Conservation (phyloP, 2,113 vertebrate genomes). For the Pseudonaja textilis region DNA sequence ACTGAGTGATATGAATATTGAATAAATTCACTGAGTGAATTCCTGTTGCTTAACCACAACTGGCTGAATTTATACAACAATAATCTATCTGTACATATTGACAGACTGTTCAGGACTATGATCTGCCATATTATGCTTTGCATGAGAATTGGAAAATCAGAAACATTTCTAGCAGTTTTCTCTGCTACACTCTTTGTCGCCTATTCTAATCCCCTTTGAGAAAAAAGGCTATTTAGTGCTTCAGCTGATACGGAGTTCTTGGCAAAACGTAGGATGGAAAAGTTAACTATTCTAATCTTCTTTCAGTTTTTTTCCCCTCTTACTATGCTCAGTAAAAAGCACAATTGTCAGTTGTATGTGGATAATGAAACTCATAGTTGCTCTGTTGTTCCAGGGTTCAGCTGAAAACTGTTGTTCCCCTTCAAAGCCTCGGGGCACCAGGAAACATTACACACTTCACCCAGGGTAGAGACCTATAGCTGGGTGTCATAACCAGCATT, state of each 20-base stretch:
- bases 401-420: no score
- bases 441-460: no score
- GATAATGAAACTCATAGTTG: no score
- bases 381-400: no score
- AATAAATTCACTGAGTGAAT: background rate
- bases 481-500: no score
- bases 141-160: background rate
- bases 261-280: background rate
- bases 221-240: background rate
- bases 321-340: background rate
- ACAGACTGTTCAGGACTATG: background rate
- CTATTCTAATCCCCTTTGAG: background rate
- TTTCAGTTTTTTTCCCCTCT: background rate
- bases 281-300: background rate
- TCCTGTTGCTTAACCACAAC: background rate
- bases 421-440: no score
- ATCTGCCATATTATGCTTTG: background rate
- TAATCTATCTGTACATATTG: background rate
- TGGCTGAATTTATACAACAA: background rate
- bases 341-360: background rate
- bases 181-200: background rate
- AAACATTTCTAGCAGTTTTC: background rate
- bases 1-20: background rate
- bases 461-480: no score
- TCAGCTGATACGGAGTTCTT: background rate